phyloP scores from a whole-genome alignment of 1,140 invertebrate species.

The Drosophila watanabei region DNA sequence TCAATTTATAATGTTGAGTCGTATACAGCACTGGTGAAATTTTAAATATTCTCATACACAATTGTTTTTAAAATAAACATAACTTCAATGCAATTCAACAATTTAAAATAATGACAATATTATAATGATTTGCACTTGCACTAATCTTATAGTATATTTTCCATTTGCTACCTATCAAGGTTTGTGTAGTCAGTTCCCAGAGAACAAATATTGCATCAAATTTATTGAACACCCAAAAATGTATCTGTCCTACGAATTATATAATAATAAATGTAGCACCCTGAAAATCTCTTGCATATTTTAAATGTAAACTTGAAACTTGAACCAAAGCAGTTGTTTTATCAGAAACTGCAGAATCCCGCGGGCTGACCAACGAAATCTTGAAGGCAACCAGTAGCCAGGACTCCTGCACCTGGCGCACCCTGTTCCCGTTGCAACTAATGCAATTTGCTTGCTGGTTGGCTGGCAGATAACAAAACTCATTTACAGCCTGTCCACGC shows the following conservation, averaged over 20 bases:
- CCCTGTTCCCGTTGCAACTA: constrained; percentile 19
- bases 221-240: neutral
- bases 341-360: neutral
- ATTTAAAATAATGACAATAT: neutral
- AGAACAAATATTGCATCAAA: neutral
- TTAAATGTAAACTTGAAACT: neutral
- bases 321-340: neutral
- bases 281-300: neutral
- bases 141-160: too few relatives aligned
- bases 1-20: neutral
- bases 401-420: constrained; percentile 13
- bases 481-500: constrained; percentile 35
- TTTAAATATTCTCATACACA: neutral
- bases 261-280: neutral
- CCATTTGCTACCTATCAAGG: too few relatives aligned
- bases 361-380: neutral
- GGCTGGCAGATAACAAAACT: constrained; percentile 72
- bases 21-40: neutral
- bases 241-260: neutral
- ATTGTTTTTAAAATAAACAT: neutral
- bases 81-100: too few relatives aligned
- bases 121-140: too few relatives aligned
- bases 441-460: constrained; percentile 70
- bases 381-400: constrained; percentile 7
- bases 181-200: too few relatives aligned